Evolutionary conservation across 2,113 vertebrate species (phyloP).

Genomic region (Spheniscus mendiculus): DNA sequence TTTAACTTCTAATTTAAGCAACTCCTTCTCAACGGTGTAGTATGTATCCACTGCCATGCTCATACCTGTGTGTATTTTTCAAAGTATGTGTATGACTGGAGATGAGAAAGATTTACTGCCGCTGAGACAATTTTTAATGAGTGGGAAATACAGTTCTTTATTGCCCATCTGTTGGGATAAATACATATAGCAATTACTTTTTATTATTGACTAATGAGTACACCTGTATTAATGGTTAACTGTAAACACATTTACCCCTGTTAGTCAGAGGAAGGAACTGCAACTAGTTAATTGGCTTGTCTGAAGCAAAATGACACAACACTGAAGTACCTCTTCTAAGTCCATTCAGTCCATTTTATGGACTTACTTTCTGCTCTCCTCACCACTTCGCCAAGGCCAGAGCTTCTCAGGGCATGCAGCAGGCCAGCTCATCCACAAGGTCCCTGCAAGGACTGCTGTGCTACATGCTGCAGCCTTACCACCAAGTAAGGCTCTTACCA

Average conservation of each 20-base stretch:
- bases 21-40: not conserved
- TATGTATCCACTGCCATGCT: not conserved
- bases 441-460: not conserved
- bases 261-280: not conserved
- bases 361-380: not conserved
- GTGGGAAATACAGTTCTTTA: not conserved
- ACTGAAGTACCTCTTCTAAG: not conserved
- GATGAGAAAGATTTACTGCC: not conserved
- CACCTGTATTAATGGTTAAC: not conserved
- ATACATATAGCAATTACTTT: not conserved
- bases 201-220: not conserved
- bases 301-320: not conserved
- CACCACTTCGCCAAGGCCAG: not conserved
- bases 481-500: too few species aligned
- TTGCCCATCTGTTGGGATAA: not conserved
- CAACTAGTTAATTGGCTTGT: not conserved
- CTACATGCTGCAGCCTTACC: not conserved
- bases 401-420: not conserved
- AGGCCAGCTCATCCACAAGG: not conserved
- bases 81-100: too few species aligned
- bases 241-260: not conserved
- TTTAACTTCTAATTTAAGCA: not conserved
- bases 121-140: not conserved
- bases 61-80: not conserved
- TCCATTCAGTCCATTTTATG: not conserved